Evolutionary conservation across 2,797 vertebrate genomes (phyloP), one percentile per base, ranked within the genome.

Genomic region (Avahi laniger): DNA sequence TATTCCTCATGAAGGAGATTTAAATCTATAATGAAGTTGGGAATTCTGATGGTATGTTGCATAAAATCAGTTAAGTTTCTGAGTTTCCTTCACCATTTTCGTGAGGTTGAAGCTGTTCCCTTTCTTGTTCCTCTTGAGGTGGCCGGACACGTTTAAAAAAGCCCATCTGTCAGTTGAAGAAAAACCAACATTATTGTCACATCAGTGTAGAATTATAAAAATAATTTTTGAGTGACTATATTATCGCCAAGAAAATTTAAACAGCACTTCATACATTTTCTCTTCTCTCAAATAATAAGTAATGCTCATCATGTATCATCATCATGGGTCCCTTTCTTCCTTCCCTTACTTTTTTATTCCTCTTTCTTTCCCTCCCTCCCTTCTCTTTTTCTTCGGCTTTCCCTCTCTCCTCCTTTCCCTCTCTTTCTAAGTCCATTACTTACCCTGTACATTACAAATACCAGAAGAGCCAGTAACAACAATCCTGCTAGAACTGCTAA

Each of bases 61-160:
- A 87, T 94, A 95, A 97, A 97, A 95, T 95, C 61, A 89, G 90
- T 99, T 98, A 99, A 95, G 99, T 98, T 89, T 99, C 99, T 28
- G 99, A 99, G 95, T 99, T 99, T 78, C 98, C 98, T 97, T 99
- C 99, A n/a, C 99, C 99, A 2, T 99, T 99, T 98, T 99, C 99
- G 57, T 99, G 99, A 0, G 99, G 99, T 86, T 99, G 99, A 82
- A 99, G 99, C 94, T 99, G 99, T 94, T 99, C 99, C 97, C 99
- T 99, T 98, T 99, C 99, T 3, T 99, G 98, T 88, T 99, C 99
- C 89, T 99, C 99, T 97, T 99, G 99, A 18, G 99, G 99, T 63
- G 99, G 99, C 85, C 99, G 99, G 50, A 99, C 99, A 18, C 99
- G 98, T 97, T 99, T 99, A 97, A 99, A 99, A 98, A 99, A 99